Base-by-base conservation (phyloP, 2,797 vertebrate genomes). In the Brachyrhaphis roseni region DNA sequence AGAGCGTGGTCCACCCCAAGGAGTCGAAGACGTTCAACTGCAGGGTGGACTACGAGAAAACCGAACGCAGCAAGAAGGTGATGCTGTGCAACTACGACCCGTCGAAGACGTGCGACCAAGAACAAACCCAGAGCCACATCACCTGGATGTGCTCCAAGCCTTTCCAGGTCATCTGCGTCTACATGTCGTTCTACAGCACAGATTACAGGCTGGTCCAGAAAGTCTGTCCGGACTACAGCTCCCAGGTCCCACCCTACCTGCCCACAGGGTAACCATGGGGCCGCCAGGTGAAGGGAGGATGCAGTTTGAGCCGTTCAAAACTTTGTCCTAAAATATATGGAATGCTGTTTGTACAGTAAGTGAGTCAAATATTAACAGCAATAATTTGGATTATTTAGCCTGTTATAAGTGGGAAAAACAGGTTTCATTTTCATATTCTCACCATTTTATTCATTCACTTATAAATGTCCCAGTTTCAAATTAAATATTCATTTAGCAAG, bases 131-230 rank as follows among this genome's bases (percentile, higher is more conserved):
- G 94, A 98, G 97, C 91, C 97, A 98, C 0, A 96, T 98, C 76
- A 98, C 97, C 79, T 99, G 98, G 98, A 96, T 98, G 89, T 99
- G 98, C 90, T 98, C 97, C 90, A 98, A 98, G 92, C 98, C 98
- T 36, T 98, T 98, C 93, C 98, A 97, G 95, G 97, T 98, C 92
- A 97, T 99, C 96, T 99, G 98, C 90, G 97, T 99, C 96, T 98
- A 98, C 89, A 96, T 98, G 92, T 97, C 97, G 82, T 99, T 99
- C 96, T 97, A 97, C 95, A 98, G 98, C 94, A 96, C 97, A 79
- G 97, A 99, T 95, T 99, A 99, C 96, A 98, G 98, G 95, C 96
- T 99, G 93, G 97, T 99, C 92, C 98, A 99, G 92, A 98, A 99
- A 87, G 97, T 99, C 93, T 99, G 98, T 91, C 97, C 97, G 0